These are phyloP conservation scores for Melanotaenia maccullochi DNA, from an alignment of 2,797 vertebrate genomes.

Conservation along the genomic window DNA sequence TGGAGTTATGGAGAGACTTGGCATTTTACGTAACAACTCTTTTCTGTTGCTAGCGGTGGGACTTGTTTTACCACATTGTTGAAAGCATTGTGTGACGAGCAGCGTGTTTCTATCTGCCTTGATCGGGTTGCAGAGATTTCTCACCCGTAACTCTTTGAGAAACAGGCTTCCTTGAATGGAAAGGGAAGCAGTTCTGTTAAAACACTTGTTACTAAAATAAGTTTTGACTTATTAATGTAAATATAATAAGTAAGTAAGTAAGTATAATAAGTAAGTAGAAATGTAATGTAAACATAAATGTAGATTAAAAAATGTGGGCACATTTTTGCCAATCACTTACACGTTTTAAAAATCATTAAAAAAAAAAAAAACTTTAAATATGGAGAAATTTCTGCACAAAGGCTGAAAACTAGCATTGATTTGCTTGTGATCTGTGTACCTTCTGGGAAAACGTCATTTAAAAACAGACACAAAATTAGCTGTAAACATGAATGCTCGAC, in stretches of 20 bases:
- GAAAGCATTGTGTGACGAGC: conserved; percentile 17
- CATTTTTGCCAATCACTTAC: too few species aligned
- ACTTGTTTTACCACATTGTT: conserved; percentile 78
- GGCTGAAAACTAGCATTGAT: not conserved
- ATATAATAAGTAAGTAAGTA: too few species aligned
- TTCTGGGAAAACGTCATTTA: too few species aligned
- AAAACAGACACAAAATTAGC: too few species aligned
- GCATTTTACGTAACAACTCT: conserved; percentile 25
- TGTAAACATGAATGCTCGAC: too few species aligned
- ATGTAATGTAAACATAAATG: not conserved
- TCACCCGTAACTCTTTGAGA: conserved; percentile 34
- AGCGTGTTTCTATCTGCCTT: conserved; percentile 21
- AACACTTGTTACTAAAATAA: not conserved
- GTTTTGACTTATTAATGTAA: not conserved
- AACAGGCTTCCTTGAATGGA: conserved; percentile 62
- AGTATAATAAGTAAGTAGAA: too few species aligned
- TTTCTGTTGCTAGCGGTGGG: conserved; percentile 30
- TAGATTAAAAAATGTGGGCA: too few species aligned
- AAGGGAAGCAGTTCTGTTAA: not conserved
- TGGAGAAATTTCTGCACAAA: too few species aligned
- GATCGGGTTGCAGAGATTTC: conserved; percentile 38
- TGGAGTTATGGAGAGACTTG: conserved; percentile 27
- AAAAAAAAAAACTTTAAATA: too few species aligned
- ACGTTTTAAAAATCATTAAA: too few species aligned
- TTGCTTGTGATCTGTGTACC: too few species aligned